These are phyloP conservation scores for Pyrgilauda ruficollis DNA, from an alignment of 2,113 vertebrate genomes.

Conservation along the genomic window DNA sequence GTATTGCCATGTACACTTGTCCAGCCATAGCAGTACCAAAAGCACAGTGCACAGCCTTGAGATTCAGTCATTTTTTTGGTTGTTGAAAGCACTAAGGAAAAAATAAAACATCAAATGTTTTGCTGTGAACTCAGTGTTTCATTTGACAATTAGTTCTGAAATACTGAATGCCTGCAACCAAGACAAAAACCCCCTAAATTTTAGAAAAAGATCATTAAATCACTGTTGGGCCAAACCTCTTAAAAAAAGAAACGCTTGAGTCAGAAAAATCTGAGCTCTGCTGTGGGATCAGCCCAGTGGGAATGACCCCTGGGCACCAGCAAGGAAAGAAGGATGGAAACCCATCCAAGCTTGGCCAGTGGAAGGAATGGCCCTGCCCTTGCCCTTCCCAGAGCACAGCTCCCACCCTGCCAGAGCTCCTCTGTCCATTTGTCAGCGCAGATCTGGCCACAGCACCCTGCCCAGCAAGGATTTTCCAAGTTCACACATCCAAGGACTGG, in stretches of 20 bases:
- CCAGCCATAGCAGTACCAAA: conserved; percentile 3
- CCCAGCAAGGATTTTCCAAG: background rate
- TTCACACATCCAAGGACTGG: background rate
- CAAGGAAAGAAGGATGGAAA: background rate
- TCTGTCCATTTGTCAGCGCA: fast-evolving
- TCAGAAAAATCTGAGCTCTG: background rate
- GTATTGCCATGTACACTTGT: background rate
- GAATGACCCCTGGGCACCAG: background rate
- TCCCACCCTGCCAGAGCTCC: background rate
- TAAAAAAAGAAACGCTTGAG: background rate
- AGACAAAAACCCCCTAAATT: background rate
- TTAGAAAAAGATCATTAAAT: background rate
- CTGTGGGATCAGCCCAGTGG: background rate
- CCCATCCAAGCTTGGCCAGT: fast-evolving
- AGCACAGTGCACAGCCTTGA: background rate
- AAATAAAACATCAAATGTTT: background rate
- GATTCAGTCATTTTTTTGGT: background rate
- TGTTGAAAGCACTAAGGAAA: background rate
- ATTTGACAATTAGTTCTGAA: background rate
- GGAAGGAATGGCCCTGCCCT: background rate
- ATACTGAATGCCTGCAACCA: background rate
- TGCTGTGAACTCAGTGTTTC: background rate
- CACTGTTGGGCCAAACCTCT: background rate
- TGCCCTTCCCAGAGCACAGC: fast-evolving
- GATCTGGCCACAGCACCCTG: background rate